phyloP scores from a whole-genome alignment of 2,113 vertebrate species.

The Tringa solitaria region DNA sequence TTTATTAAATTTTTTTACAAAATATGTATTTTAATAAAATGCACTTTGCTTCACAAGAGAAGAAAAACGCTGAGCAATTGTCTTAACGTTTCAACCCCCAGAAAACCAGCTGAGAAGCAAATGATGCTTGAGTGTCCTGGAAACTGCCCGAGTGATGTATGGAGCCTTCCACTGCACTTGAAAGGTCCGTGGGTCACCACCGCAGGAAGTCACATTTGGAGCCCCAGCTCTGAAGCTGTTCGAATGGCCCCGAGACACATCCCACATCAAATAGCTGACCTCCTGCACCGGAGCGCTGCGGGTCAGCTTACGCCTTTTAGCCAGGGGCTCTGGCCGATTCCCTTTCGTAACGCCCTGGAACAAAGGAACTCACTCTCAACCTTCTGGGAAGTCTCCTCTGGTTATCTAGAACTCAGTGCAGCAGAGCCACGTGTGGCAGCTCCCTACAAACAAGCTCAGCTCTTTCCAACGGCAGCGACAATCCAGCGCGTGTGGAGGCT shows the following conservation, averaged over 20 bases:
- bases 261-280: conserved; percentile 66
- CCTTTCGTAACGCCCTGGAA: conserved; percentile 61
- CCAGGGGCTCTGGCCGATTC: conserved; percentile 58
- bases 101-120: conserved; percentile 22
- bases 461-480: conserved; percentile 31
- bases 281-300: conserved; percentile 52
- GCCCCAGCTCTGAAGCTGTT: conserved; percentile 53
- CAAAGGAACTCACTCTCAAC: conserved; percentile 62
- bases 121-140: not conserved
- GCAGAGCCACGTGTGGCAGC: not conserved
- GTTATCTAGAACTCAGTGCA: conserved; percentile 60
- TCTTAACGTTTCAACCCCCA: conserved; percentile 45
- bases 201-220: conserved; percentile 53
- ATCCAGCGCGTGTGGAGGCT: not conserved
- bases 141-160: conserved; percentile 36
- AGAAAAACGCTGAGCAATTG: not conserved
- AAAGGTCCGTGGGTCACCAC: conserved; percentile 62
- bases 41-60: not conserved
- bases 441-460: conserved; percentile 43
- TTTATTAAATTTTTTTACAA: conserved; percentile 6
- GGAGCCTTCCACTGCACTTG: conserved; percentile 57
- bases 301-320: conserved; percentile 70
- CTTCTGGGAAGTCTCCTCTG: conserved; percentile 62
- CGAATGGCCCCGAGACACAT: conserved; percentile 59
- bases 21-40: conserved; percentile 24